Base-by-base conservation (phyloP, 1,140 invertebrate species). In the Propsilocerus akamusi region DNA sequence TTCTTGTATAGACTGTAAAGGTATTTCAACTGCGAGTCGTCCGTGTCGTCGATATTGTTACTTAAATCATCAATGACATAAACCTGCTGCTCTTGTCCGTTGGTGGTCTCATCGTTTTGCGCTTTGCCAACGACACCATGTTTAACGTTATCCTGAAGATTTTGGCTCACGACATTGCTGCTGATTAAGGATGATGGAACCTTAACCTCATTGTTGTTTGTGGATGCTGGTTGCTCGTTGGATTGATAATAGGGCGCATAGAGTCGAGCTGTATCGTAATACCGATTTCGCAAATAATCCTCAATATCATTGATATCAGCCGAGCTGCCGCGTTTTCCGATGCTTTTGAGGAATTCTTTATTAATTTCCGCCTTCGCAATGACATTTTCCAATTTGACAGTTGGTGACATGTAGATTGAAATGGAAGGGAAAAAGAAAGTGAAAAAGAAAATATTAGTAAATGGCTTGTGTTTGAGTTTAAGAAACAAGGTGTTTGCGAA, bases 261-360 rank as follows among this genome's bases (percentile, higher is more conserved):
- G 17, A 14, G 14, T 41, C 34, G 34, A 20, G 34, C n/a, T 17
- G 14, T 17, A 5, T 41, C 34, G 22, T 41, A 41, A 41, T 41
- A 41, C 22, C 34, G 34, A 41, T 17, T 41, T 41, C 34, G 17
- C 17, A 41, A 41, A 17, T 41, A 41, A 8, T 41, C 34, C 22
- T 41, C 34, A 41, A 41, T 20, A 20, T 41, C 34, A 41, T 41
- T 41, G 14, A 20, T 20, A 41, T 41, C 34, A 41, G 22, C 8
- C 22, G 34, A 41, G 22, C 22, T 41, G 25, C 53, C 57, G 20
- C 69, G 53, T 55, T 71, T 71, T 22, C 70, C 70, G 30, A 72
- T 62, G 26, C 57, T 62, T 49, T 67, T 61, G 14, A 72, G 56
- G 5, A 69, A 52, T 46, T 67, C 59, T 51, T 66, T 54, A 56